Base-by-base conservation (phyloP, 1,140 invertebrate species). In the Antheraea mylitta region DNA sequence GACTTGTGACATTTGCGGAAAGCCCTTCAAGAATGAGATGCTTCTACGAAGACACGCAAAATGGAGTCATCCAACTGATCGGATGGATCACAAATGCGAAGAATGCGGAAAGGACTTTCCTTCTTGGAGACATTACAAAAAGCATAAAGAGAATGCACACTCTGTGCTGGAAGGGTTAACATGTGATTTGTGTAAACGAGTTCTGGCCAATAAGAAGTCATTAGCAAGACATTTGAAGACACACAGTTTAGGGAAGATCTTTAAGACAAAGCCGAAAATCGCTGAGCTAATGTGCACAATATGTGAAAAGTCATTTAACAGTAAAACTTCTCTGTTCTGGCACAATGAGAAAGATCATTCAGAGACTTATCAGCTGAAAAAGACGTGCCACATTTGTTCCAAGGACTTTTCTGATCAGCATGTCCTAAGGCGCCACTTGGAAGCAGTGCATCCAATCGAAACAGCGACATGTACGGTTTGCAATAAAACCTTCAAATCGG, bases 371-470 rank as follows among this genome's bases (percentile, higher is more conserved):
- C 60, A 61, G 11, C 19, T 30, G 8, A 13, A 3, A 9, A 61
- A 61, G 22, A 30, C 60, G 9, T 61, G 60, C 19, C 60, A 22
- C 6, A 61, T 61, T 10, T 61, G 60, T 30, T 61, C 19, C 0
- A 61, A 61, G 30, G 18, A 61, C 9, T 61, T 61, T 36, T 22
- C 60, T 5, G 60, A 61, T 13, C 30, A 61, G 5, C 30, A 61
- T 16, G 60, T 61, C 19, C 19, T 61, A 13, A 61, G 60, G 10
- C 19, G 60, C 3, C 60, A 61, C 30, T n/a, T 61, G 19, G 60
- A 61, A 61, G 30, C 30, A 19, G 60, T 61, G 60, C 60, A 61
- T 61, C 60, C 60, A 6, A 61, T 61, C 60, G 60, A 61, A 30
- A 61, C 60, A 7, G 60, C 60, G 22, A 61, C 60, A 13, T 61